Evolutionary conservation across 1,140 invertebrate species (phyloP), one percentile per base, ranked within the genome.

Genomic region (Ceratitis capitata): DNA sequence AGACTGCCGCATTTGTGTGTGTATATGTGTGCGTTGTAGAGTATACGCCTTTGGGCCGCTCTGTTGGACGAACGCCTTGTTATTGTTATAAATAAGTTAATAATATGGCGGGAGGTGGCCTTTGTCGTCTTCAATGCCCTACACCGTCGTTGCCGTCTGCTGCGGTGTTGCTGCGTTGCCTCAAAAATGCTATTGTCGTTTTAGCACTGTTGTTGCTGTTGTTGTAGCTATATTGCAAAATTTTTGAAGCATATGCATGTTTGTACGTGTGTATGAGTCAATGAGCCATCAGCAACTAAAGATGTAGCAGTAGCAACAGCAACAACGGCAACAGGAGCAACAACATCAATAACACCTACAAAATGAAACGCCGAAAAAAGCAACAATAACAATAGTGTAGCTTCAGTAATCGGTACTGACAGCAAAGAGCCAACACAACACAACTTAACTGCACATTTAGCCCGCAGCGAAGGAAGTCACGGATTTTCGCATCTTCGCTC

Each of bases 21-120:
- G 53, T 35, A 19, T 61, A 14, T 84, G 39, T 85, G 19, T 39
- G 39, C 32, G n/a, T 84, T 10, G 69, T 6, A 49, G 42, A 49
- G 42, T 69, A 32, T 6, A 69, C 61, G 61, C 61, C 61, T 39
- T 69, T 69, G 35, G 61, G 61, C 14, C 61, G 35, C 61, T 69
- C 39, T 69, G 61, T 29, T 69, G 61, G 61, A n/a, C 61, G 61
- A 78, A 78, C 84, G 53, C 85, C 86, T 86, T 86, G 86, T 86
- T 87, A 86, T 88, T 91, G 88, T 91, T 91, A 91, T 90, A 89
- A 90, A 91, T 91, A 91, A 91, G 90, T 91, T 91, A 91, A 91
- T 91, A 91, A 90, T 87, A 91, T 89, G 89, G 90, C 90, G 90
- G 90, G 89, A 91, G 90, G 87, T 87, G 86, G 88, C 88, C 90